Conservation (phyloP, 2,888 invertebrate genomes). For the Formica aserva region DNA sequence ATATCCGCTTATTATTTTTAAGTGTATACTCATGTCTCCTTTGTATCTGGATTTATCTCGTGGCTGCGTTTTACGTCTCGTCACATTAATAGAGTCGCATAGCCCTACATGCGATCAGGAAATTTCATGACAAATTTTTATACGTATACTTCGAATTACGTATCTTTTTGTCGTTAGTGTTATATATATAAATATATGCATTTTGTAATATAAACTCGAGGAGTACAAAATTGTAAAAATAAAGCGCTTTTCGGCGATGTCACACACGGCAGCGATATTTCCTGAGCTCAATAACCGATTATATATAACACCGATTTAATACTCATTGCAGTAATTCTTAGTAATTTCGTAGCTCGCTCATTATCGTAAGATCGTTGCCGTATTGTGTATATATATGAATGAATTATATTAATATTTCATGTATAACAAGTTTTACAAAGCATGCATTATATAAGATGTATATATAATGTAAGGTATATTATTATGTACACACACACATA, state of each 20-base stretch:
- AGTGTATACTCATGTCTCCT: neutral
- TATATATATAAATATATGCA: no score
- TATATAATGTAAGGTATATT: slow-evolving; percentile 67
- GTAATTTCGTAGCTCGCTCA: neutral
- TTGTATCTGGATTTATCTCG: neutral
- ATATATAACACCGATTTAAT: neutral
- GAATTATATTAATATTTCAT: slow-evolving; percentile 66
- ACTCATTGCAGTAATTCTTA: slow-evolving; percentile 19
- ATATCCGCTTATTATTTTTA: neutral
- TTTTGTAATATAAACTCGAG: neutral
- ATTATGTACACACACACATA: slow-evolving; percentile 71
- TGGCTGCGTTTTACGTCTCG: neutral
- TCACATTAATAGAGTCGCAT: neutral
- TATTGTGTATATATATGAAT: slow-evolving; percentile 64
- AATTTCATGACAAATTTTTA: neutral
- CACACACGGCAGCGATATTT: neutral
- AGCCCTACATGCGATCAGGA: neutral
- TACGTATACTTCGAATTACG: neutral
- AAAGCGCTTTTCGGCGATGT: neutral
- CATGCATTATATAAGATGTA: slow-evolving; percentile 70
- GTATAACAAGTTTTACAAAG: slow-evolving; percentile 76
- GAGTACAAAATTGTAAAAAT: slow-evolving; percentile 48
- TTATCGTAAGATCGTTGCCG: slow-evolving; percentile 49
- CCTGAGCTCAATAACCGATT: neutral
- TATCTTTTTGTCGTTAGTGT: neutral